Evolutionary conservation across 2,888 invertebrate genomes (phyloP), one percentile per base, ranked within the genome.

Genomic region (Caenorhabditis sp.): DNA sequence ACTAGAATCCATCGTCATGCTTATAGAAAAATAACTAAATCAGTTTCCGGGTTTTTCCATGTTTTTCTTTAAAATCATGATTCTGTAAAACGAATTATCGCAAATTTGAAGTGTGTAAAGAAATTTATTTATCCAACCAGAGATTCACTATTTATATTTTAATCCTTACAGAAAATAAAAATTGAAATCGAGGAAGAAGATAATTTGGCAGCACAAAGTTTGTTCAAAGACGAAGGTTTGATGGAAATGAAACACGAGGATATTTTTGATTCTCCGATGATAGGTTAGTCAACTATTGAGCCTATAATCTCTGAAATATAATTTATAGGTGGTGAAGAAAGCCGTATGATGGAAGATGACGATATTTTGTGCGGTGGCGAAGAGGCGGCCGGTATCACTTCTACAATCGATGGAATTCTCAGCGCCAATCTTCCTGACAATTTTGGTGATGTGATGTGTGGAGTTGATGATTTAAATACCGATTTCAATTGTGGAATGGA

Each of bases 151-250:
- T n/a, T n/a, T n/a, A n/a, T n/a, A n/a, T n/a, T n/a, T n/a, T n/a
- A n/a, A 7, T 5, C 7, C n/a, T 67, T 72, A 25, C 59, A 72
- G 72, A 72, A 72, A 56, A 66, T 70, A 7, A 74, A 74, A 36
- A 58, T 67, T 1, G 74, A 74, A 54, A 50, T 70, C 38, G 74
- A 74, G 14, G 74, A 74, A 21, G 74, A 74, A 53, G 73, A 69
- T 27, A 52, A 63, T 50, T 62, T 68, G 5, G 74, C 74, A 7
- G 54, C 69, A 1, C 66, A 69, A 38, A 63, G 59, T 36, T 57
- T 73, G 31, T 26, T 73, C 57, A 73, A 66, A 31, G 66, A 69
- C 23, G 69, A 69, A 14, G 66, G 63, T 17, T 63, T 38, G 43
- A 43, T 43, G 38, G 63, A 60, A 25, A 49, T 60, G 17, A 52